These are phyloP conservation scores for Camponotus vicinus DNA, from an alignment of 1,140 invertebrate genomes.

Conservation along the genomic window DNA sequence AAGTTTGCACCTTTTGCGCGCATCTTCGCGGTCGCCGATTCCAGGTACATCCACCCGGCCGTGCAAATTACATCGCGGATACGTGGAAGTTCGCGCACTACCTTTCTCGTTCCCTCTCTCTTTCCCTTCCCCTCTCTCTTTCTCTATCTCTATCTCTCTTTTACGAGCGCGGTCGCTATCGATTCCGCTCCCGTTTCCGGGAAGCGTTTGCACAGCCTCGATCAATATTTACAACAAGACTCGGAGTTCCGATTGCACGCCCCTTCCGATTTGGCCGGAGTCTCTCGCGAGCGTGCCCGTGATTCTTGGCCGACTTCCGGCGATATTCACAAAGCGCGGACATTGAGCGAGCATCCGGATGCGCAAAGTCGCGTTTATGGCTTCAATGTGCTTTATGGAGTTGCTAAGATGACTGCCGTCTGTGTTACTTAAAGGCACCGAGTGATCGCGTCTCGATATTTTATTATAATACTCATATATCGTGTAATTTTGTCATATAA, in stretches of 20 bases:
- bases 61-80: slow-evolving; percentile 36
- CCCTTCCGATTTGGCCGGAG: slow-evolving; percentile 56
- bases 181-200: slow-evolving; percentile 58
- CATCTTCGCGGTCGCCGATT: slow-evolving; percentile 52
- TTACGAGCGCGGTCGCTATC: slow-evolving; percentile 29
- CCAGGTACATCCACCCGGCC: slow-evolving; percentile 63
- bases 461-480: background rate
- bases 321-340: slow-evolving; percentile 57
- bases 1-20: slow-evolving; percentile 43
- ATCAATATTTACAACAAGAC: slow-evolving; percentile 68
- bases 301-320: slow-evolving; percentile 62
- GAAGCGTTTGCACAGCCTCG: slow-evolving; percentile 55
- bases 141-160: background rate
- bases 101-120: background rate
- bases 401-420: slow-evolving; percentile 34
- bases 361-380: slow-evolving; percentile 49
- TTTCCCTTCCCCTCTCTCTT: background rate
- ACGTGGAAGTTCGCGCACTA: slow-evolving; percentile 42
- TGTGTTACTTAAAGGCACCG: background rate
- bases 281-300: slow-evolving; percentile 41
- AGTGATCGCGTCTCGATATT: background rate
- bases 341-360: slow-evolving; percentile 60
- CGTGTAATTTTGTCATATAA: background rate
- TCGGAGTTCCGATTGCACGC: slow-evolving; percentile 59
- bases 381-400: slow-evolving; percentile 48